Evolutionary conservation across 37 sponge, comb jelly and placozoan species (phyloP), one percentile per base, ranked within the genome.

Genomic region (Amphimedon queenslandica): DNA sequence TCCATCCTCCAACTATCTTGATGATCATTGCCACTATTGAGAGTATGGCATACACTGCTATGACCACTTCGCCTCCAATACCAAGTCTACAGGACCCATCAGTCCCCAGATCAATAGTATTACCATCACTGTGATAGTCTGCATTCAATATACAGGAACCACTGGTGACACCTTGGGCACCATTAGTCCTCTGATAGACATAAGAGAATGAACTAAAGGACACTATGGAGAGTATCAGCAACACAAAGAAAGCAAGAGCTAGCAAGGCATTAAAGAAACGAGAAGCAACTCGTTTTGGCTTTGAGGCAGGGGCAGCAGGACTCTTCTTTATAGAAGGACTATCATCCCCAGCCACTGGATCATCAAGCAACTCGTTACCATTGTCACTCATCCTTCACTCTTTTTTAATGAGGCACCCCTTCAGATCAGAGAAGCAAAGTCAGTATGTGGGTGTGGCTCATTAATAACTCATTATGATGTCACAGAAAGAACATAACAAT

Each of bases 201-300:
- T 11, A 6, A 11, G 61, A 11, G 28, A 60, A 60, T 13, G 27
- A 60, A 11, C 61, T n/a, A 60, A 60, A 25, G 24, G 61, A 60
- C 61, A 60, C 21, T 6, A 60, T 5, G 5, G 61, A 60, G 24
- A 60, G 23, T 5, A 60, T 5, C 23, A 60, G 21, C 8, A 60
- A 25, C 8, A n/a, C 28, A n/a, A 60, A 60, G 61, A 25, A 60
- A 5, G 21, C 61, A 11, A 60, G 24, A 60, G 27, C 27, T 6
- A 60, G 61, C 8, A 60, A 6, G 21, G 27, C 61, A 60, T 60
- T 60, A 25, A 60, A 11, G 21, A 60, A 25, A 5, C 61, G 61
- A n/a, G 61, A 11, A 60, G 27, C 21, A 25, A 60, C 27, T 60
- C 61, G 61, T n/a, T 60, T 60, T 25, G 61, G 61, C 5, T 47